A percentile compares a stretch with the other conserved stretches of the same genome.
phyloP scores from a whole-genome alignment of 64 coral and sea anemone genomes.

The Cladopsammia gracilis region DNA sequence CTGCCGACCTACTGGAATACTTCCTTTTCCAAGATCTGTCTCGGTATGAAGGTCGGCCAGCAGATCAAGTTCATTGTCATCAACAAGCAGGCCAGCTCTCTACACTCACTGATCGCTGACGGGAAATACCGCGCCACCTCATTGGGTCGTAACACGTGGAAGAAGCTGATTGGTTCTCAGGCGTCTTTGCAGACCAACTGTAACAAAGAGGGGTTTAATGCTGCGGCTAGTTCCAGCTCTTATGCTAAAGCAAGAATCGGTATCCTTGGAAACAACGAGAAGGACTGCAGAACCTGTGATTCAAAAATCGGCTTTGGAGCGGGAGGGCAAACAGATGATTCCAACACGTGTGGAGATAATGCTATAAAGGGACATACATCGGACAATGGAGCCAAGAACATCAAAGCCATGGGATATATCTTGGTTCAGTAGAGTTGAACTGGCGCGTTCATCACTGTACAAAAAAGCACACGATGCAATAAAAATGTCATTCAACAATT shows the following conservation, averaged over 20 bases:
- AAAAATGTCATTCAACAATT: not conserved
- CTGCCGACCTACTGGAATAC: too few relatives aligned
- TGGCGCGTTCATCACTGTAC: not conserved
- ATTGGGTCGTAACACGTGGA: too few relatives aligned
- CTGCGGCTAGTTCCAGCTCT: not conserved
- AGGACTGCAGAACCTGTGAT: not conserved
- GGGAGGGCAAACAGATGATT: not conserved
- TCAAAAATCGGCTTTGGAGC: not conserved
- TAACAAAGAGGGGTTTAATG: not conserved
- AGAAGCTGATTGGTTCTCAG: too few relatives aligned
- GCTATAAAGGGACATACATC: not conserved
- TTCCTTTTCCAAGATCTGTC: too few relatives aligned
- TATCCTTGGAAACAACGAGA: not conserved
- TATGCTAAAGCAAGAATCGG: not conserved
- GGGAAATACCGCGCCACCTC: too few relatives aligned
- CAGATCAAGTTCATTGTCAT: too few relatives aligned
- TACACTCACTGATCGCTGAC: too few relatives aligned
- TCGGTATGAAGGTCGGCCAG: too few relatives aligned
- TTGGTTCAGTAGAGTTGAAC: not conserved
- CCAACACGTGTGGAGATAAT: not conserved
- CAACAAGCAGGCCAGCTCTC: too few relatives aligned
- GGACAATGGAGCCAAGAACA: not conserved
- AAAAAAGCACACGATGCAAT: not conserved
- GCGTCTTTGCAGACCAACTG: too few relatives aligned
- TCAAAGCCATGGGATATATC: not conserved